Percentiles rank a stretch among this genome's conserved stretches.
These are phyloP conservation scores for Chelonoidis abingdonii DNA, from an alignment of 2,113 vertebrate genomes.

Conservation along the genomic window DNA sequence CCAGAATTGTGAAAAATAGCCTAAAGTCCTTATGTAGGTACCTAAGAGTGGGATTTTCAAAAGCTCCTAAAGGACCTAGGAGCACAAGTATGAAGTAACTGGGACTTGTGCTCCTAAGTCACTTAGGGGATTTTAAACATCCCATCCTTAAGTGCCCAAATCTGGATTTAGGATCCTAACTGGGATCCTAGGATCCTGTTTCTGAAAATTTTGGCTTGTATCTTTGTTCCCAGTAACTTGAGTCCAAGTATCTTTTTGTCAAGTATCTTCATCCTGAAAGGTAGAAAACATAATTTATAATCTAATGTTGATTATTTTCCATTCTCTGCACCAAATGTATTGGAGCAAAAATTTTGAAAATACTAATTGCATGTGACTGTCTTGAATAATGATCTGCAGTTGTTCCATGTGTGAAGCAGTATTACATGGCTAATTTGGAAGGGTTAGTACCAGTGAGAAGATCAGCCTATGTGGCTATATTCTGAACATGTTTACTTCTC, in stretches of 20 bases:
- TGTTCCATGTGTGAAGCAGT: constrained; percentile 35
- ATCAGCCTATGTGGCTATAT: background rate
- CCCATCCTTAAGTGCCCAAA: background rate
- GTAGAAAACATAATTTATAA: constrained; percentile 56
- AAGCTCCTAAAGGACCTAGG: background rate
- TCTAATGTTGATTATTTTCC: constrained; percentile 42
- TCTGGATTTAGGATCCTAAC: background rate
- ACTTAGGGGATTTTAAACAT: background rate
- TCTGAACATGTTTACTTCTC: background rate
- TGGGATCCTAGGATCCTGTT: background rate
- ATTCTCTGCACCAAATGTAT: constrained; percentile 25
- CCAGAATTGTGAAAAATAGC: background rate
- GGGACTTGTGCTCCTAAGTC: background rate
- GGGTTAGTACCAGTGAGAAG: background rate
- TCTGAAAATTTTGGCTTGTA: constrained; percentile 38
- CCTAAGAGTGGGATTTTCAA: background rate
- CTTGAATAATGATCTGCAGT: constrained; percentile 13
- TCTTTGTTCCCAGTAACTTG: constrained; percentile 26
- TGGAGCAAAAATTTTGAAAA: constrained; percentile 44
- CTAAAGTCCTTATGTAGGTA: background rate
- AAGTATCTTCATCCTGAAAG: constrained; percentile 17
- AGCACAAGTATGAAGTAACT: background rate
- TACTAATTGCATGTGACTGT: constrained; percentile 13
- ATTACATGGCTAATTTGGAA: constrained; percentile 56
- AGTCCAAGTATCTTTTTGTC: constrained; percentile 14